Conservation (phyloP, 2,888 invertebrate species). For the Reticulitermes lucifugus region DNA sequence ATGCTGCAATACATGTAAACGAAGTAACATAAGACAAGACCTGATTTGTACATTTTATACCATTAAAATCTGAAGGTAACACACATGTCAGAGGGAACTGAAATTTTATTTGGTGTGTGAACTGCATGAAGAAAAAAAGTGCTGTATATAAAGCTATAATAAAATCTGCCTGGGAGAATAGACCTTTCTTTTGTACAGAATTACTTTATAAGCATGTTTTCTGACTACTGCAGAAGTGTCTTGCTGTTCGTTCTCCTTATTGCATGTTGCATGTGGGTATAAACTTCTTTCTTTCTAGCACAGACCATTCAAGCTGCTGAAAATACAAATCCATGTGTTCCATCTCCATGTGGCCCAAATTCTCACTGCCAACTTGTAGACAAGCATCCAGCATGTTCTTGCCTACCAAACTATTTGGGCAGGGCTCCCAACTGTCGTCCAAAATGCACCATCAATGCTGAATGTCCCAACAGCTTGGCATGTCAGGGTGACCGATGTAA, state of each 20-base stretch:
- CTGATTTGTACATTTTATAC: too few species aligned
- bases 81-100: too few species aligned
- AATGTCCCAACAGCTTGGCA: slow-evolving; percentile 85
- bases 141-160: too few species aligned
- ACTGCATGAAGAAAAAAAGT: too few species aligned
- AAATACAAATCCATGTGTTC: slow-evolving; percentile 79
- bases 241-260: neutral
- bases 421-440: slow-evolving; percentile 88
- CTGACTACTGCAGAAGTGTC: too few species aligned
- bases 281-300: slow-evolving; percentile 43
- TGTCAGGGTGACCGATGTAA: slow-evolving; percentile 85
- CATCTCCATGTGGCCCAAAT: slow-evolving; percentile 87
- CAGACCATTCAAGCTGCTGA: slow-evolving; percentile 43
- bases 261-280: slow-evolving; percentile 33
- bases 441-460: slow-evolving; percentile 86
- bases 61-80: too few species aligned
- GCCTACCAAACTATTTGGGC: slow-evolving; percentile 82
- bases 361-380: slow-evolving; percentile 84
- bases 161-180: neutral
- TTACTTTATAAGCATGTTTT: too few species aligned
- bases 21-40: too few species aligned
- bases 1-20: too few species aligned
- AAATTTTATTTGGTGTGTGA: too few species aligned
- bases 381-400: slow-evolving; percentile 83
- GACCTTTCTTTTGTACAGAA: too few species aligned